Percentiles rank a stretch among this genome's conserved stretches.
phyloP scores from a whole-genome alignment of 1,140 invertebrate species.

The Drosophila grimshawi region DNA sequence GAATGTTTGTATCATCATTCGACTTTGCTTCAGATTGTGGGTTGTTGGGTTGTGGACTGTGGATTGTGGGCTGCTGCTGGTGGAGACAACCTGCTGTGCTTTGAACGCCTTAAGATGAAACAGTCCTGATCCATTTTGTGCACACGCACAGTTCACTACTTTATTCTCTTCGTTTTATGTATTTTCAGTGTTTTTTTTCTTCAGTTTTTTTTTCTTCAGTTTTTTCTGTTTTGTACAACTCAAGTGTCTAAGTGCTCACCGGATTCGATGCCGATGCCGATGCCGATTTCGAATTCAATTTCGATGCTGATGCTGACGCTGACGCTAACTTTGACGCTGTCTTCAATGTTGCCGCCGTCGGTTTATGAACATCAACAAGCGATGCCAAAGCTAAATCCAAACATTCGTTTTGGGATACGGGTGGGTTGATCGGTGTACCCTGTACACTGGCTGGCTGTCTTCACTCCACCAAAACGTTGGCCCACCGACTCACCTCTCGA shows the following conservation, averaged over 20 bases:
- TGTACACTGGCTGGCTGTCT: conserved; percentile 29
- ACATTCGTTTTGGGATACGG: conserved; percentile 51
- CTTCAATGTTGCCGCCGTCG: conserved; percentile 1
- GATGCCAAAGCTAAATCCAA: conserved; percentile 53
- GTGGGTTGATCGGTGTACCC: conserved; percentile 37
- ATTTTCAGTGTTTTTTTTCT: background rate
- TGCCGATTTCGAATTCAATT: conserved; percentile 22
- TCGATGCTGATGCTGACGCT: conserved; percentile 17
- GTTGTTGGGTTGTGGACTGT: conserved; percentile 10
- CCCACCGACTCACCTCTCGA: conserved; percentile 45
- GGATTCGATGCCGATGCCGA: conserved; percentile 46
- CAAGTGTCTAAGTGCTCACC: conserved; percentile 77
- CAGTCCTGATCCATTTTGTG: conserved; percentile 70
- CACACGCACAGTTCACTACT: conserved; percentile 34
- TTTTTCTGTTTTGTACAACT: conserved; percentile 64
- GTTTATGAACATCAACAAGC: conserved; percentile 39
- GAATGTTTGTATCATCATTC: conserved; percentile 72
- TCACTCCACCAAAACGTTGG: conserved; percentile 53
- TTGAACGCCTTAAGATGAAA: conserved; percentile 73
- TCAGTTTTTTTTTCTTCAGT: background rate
- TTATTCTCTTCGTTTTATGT: conserved; percentile 5
- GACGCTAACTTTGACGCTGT: conserved; percentile 7
- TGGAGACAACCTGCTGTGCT: conserved; percentile 79
- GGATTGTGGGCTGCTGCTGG: conserved; percentile 1
- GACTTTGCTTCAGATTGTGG: conserved; percentile 16